These are phyloP conservation scores for Excalfactoria chinensis DNA, from an alignment of 2,113 vertebrate species.

Conservation along the genomic window DNA sequence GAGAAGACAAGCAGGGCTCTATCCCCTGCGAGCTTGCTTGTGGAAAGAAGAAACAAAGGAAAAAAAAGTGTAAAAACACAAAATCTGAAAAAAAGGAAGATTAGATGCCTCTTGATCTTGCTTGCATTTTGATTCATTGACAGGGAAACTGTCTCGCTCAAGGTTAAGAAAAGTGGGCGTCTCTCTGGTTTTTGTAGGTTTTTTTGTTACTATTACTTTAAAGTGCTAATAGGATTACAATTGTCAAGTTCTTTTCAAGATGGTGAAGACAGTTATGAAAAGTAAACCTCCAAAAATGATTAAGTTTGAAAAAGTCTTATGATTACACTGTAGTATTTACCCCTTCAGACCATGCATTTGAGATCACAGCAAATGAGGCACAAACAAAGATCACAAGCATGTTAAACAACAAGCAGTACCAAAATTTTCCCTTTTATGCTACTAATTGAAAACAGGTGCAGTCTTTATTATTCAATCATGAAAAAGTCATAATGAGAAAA, in stretches of 20 bases:
- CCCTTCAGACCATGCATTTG: conserved; percentile 76
- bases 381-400: conserved; percentile 68
- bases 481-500: conserved; percentile 84
- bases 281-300: conserved; percentile 74
- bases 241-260: conserved; percentile 60
- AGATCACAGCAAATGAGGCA: conserved; percentile 74
- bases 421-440: conserved; percentile 70
- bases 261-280: conserved; percentile 62
- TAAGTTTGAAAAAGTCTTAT: conserved; percentile 73
- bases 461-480: conserved; percentile 84
- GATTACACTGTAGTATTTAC: conserved; percentile 78
- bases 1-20: neutral
- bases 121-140: neutral
- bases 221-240: conserved; percentile 62
- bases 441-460: conserved; percentile 85
- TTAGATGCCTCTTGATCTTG: no score
- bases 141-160: neutral
- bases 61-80: neutral
- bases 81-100: neutral
- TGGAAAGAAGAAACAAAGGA: neutral
- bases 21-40: neutral
- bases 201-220: conserved; percentile 49
- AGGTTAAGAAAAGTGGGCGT: neutral
- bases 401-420: conserved; percentile 77
- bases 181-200: neutral